Conservation (phyloP, 2,888 invertebrate genomes). For the Tanytarsus gracilentus region DNA sequence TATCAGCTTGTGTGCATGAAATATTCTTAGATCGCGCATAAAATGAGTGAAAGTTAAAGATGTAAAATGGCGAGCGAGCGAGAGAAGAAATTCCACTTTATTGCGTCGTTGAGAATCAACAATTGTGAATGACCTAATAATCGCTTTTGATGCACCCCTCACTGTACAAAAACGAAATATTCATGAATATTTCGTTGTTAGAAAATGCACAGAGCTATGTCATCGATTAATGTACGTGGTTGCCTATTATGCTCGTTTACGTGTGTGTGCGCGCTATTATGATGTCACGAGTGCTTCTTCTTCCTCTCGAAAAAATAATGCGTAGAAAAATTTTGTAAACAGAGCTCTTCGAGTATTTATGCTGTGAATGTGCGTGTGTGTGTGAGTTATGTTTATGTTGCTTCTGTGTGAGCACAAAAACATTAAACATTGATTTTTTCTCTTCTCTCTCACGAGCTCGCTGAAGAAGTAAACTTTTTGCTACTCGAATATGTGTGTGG, state of each 20-base stretch:
- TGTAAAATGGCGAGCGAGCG: too few relatives aligned
- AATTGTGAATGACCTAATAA: conserved; percentile 16
- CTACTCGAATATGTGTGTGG: neutral
- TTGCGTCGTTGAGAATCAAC: neutral
- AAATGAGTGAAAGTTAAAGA: too few relatives aligned
- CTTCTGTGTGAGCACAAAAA: neutral
- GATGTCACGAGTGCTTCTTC: neutral
- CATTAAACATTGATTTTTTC: conserved; percentile 1
- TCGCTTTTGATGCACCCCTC: conserved; percentile 16
- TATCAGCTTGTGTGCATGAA: too few relatives aligned
- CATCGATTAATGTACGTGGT: neutral
- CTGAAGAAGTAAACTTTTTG: too few relatives aligned
- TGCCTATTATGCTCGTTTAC: neutral
- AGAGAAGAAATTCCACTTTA: neutral
- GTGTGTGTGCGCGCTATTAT: neutral
- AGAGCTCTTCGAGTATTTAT: neutral
- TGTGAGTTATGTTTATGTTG: neutral
- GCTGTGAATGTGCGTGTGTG: neutral
- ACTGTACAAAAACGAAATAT: neutral
- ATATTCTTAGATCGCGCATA: too few relatives aligned
- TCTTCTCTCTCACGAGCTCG: neutral
- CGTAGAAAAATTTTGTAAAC: conserved; percentile 12
- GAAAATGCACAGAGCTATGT: neutral
- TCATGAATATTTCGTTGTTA: neutral
- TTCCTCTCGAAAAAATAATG: conserved; percentile 5